A percentile compares a stretch with the other conserved stretches of the same genome.
These are phyloP conservation scores for Climacteris rufus DNA, from an alignment of 2,113 vertebrate genomes.

Conservation along the genomic window DNA sequence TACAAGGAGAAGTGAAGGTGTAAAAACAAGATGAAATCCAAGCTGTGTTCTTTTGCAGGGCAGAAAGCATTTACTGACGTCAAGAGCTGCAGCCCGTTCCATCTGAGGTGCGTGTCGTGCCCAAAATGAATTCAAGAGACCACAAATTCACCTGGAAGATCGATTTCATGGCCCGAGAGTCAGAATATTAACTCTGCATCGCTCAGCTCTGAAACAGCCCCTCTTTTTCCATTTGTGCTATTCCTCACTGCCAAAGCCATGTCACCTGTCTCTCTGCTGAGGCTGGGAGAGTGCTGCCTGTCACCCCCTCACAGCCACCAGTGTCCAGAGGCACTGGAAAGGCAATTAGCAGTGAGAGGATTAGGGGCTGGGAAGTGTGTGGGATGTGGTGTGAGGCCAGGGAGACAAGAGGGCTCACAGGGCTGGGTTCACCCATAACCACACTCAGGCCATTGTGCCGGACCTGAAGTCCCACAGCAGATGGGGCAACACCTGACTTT, in stretches of 20 bases:
- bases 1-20: slow-evolving; percentile 63
- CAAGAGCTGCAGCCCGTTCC: slow-evolving; percentile 9
- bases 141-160: slow-evolving; percentile 58
- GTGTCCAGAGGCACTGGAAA: neutral
- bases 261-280: neutral
- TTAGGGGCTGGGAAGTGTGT: neutral
- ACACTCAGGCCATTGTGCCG: neutral
- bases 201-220: neutral
- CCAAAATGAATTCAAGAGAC: slow-evolving; percentile 37
- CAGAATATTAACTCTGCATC: slow-evolving; percentile 43
- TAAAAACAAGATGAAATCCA: slow-evolving; percentile 60
- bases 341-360: neutral
- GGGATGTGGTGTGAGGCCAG: neutral
- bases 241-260: neutral
- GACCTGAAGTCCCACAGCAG: neutral
- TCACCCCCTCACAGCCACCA: neutral
- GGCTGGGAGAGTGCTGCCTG: neutral
- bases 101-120: neutral
- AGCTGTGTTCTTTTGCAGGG: slow-evolving; percentile 49
- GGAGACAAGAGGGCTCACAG: neutral
- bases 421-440: neutral
- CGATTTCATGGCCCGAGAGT: slow-evolving; percentile 53
- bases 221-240: neutral
- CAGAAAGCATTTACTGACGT: slow-evolving; percentile 41
- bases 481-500: neutral